These are phyloP conservation scores for Galeruca laticollis DNA, from an alignment of 2,888 invertebrate genomes.

Conservation along the genomic window DNA sequence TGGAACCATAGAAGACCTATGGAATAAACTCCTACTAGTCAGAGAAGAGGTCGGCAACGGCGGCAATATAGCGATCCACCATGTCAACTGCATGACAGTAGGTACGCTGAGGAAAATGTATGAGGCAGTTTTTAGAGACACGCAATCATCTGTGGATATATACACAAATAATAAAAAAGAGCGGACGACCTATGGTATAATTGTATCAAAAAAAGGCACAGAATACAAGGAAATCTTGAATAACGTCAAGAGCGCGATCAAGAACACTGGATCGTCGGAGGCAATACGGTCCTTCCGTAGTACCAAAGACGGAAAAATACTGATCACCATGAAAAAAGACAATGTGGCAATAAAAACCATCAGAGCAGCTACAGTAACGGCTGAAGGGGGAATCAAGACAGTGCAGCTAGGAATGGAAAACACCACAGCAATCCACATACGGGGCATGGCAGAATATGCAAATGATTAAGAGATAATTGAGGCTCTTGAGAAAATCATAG, in stretches of 20 bases:
- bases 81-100: no score
- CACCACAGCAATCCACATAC: not conserved
- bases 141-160: not conserved
- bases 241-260: not conserved
- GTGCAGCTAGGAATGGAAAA: not conserved
- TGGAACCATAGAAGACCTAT: no score
- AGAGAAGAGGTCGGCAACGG: no score
- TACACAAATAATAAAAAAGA: not conserved
- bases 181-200: not conserved
- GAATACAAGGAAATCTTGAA: not conserved
- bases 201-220: not conserved
- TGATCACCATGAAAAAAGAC: constrained; percentile 21
- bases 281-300: not conserved
- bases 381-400: not conserved
- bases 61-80: no score
- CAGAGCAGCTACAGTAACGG: not conserved
- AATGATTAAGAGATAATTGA: not conserved
- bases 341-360: constrained; percentile 1
- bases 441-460: constrained; percentile 6
- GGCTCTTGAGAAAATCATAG: not conserved
- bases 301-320: constrained; percentile 26
- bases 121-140: not conserved
- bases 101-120: not conserved
- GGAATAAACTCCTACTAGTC: no score
- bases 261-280: not conserved